Evolutionary conservation across 2,888 invertebrate genomes (phyloP).

Genomic region (Liodrosophila aerea): DNA sequence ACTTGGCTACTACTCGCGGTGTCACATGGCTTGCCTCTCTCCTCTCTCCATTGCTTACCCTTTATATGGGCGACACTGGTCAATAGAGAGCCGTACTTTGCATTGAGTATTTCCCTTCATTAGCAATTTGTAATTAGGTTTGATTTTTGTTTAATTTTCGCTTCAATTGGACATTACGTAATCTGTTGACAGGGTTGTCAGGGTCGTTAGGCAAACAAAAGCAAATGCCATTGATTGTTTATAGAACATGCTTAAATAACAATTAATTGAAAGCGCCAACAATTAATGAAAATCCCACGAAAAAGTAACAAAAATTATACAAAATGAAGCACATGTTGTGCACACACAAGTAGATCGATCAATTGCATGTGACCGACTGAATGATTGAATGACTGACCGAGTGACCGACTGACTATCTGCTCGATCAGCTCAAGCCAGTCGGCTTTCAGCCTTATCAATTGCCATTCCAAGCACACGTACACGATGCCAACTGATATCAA

Average conservation of each 20-base stretch:
- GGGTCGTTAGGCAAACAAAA: constrained; percentile 46
- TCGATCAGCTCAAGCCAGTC: constrained; percentile 18
- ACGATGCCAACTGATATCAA: constrained; percentile 52
- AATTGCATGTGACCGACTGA: constrained; percentile 54
- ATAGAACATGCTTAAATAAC: constrained; percentile 63
- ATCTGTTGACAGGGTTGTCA: constrained; percentile 39
- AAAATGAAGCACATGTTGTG: constrained; percentile 20
- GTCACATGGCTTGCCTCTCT: constrained; percentile 34
- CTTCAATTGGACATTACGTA: constrained; percentile 59
- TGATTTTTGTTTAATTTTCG: constrained; percentile 5
- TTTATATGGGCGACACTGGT: neutral
- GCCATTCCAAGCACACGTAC: constrained; percentile 43
- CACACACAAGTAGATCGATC: constrained; percentile 56
- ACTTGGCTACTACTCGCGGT: constrained; percentile 20
- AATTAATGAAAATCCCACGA: constrained; percentile 16
- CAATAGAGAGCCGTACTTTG: constrained; percentile 27
- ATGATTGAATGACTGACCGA: constrained; percentile 3
- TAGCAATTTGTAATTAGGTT: constrained; percentile 17
- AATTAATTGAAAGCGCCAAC: constrained; percentile 43
- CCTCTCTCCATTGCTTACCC: neutral
- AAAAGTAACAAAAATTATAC: constrained; percentile 11
- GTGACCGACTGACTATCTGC: constrained; percentile 1
- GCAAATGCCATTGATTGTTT: constrained; percentile 59
- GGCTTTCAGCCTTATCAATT: constrained; percentile 44
- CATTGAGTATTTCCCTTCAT: constrained; percentile 44